Evolutionary conservation across 2,113 vertebrate species (phyloP).

Genomic region (Pseudopipra pipra): DNA sequence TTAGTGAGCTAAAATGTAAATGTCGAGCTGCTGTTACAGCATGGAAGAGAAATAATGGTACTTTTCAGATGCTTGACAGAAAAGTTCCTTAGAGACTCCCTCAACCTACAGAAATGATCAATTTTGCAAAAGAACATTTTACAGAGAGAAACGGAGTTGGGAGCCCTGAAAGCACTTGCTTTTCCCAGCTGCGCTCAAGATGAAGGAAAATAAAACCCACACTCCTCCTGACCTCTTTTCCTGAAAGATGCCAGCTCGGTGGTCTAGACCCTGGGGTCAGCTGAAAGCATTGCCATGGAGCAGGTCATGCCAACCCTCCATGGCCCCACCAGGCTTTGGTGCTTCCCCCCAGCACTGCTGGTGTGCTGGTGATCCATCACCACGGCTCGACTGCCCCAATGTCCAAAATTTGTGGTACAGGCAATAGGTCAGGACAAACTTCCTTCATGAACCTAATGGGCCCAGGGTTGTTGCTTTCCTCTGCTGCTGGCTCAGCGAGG

Average conservation of each 20-base stretch:
- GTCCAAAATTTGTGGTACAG: not conserved
- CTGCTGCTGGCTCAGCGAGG: not conserved
- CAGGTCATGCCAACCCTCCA: rapidly evolving
- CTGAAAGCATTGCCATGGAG: rapidly evolving
- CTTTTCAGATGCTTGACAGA: not conserved
- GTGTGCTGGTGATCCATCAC: not conserved
- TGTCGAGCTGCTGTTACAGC: not conserved
- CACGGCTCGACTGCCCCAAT: rapidly evolving
- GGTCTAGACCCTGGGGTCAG: not conserved
- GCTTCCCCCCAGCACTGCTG: not conserved
- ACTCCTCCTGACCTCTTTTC: not conserved
- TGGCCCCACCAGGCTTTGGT: not conserved
- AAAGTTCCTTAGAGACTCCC: conserved; percentile 44
- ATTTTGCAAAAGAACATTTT: conserved; percentile 33
- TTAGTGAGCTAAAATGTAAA: not conserved
- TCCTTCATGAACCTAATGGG: not conserved
- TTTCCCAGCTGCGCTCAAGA: not conserved
- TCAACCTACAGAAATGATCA: conserved; percentile 32
- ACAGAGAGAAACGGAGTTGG: not conserved
- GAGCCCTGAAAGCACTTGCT: not conserved
- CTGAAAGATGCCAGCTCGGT: not conserved
- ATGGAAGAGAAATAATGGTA: not conserved
- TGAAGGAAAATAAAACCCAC: not conserved
- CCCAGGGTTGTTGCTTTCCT: not conserved
- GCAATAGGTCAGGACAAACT: not conserved